Conservation (phyloP, 1,140 invertebrate species). For the Drosophila neocordata region DNA sequence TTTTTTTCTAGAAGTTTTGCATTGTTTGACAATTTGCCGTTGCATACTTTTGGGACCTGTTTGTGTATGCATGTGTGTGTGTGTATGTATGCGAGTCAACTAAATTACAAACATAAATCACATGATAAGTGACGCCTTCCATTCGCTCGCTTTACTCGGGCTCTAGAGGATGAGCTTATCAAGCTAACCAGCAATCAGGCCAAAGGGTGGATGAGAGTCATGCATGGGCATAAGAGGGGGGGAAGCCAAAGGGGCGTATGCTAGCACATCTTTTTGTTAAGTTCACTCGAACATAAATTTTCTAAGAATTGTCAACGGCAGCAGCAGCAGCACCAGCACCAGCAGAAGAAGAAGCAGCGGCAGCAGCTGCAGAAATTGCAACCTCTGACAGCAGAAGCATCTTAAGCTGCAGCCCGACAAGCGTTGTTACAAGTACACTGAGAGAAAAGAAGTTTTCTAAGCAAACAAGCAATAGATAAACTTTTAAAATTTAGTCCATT, state of each 20-base stretch:
- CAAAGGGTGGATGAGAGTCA: conserved; percentile 20
- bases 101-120: conserved; percentile 67
- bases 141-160: conserved; percentile 21
- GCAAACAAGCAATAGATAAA: too few relatives aligned
- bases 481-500: too few relatives aligned
- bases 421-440: conserved; percentile 4
- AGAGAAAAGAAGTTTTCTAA: too few relatives aligned
- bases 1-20: conserved; percentile 48
- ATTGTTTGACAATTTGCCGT: conserved; percentile 59
- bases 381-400: conserved; percentile 13
- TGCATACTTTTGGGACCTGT: conserved; percentile 48
- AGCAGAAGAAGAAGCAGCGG: conserved; percentile 33
- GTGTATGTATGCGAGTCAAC: conserved; percentile 22
- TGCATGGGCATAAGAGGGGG: conserved; percentile 9
- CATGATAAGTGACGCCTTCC: conserved; percentile 61
- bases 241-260: conserved; percentile 16
- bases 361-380: conserved; percentile 16
- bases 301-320: conserved; percentile 60
- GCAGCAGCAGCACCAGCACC: conserved; percentile 42
- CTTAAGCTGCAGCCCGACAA: conserved; percentile 36
- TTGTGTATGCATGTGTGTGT: neutral
- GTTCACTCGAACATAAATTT: conserved; percentile 61
- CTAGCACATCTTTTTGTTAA: conserved; percentile 57
- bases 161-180: conserved; percentile 42
- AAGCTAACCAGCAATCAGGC: conserved; percentile 59